Evolutionary conservation across 2,888 invertebrate genomes (phyloP).

Genomic region (Drosophila fungiperda): DNA sequence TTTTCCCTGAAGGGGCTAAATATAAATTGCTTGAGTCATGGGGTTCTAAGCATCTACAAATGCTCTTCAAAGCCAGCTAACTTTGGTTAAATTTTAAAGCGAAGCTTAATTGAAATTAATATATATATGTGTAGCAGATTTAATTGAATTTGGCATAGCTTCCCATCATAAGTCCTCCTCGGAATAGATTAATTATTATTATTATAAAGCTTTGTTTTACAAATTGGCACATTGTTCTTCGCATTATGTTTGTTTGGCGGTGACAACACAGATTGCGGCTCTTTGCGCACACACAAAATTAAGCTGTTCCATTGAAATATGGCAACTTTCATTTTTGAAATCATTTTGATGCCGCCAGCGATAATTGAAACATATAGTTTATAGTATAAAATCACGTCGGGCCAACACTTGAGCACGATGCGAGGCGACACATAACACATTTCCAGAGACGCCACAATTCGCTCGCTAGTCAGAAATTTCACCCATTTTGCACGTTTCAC

Average conservation of each 20-base stretch:
- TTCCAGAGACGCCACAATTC: constrained; percentile 4
- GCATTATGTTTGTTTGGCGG: constrained; percentile 21
- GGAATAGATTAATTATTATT: background rate
- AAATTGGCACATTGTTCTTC: constrained; percentile 39
- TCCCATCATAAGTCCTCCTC: background rate
- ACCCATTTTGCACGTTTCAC: constrained; percentile 75
- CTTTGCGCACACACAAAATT: constrained; percentile 57
- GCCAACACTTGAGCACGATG: constrained; percentile 68
- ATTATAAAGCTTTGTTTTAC: background rate
- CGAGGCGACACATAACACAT: constrained; percentile 18
- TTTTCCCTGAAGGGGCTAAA: background rate
- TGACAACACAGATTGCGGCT: constrained; percentile 22
- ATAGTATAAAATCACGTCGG: constrained; percentile 70
- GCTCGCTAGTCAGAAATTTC: constrained; percentile 61
- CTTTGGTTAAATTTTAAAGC: background rate
- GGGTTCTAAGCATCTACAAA: background rate
- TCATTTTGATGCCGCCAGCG: constrained; percentile 63
- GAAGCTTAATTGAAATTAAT: background rate
- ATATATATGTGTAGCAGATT: background rate
- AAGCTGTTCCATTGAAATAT: constrained; percentile 70
- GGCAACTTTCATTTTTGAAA: constrained; percentile 74
- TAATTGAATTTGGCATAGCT: background rate
- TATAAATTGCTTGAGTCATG: background rate
- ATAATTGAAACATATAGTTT: constrained; percentile 80
- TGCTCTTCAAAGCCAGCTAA: background rate